Evolutionary conservation across 92 coral and sea anemone genomes (phyloP).

Genomic region (Hydrozoanthus gracilis): DNA sequence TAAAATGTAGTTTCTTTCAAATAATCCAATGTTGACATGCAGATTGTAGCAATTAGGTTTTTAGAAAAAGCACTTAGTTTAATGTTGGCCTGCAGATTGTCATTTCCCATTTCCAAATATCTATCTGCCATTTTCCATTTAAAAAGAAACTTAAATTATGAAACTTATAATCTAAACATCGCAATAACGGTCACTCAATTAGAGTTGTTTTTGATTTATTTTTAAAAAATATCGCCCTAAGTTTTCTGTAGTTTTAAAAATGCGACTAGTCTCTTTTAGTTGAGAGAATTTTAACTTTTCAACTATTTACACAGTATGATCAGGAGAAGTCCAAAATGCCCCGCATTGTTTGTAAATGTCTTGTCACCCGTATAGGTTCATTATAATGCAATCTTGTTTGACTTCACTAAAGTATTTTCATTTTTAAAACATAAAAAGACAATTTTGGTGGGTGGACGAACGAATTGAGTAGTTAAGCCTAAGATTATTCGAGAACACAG

Average conservation of each 20-base stretch:
- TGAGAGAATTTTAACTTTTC: constrained; percentile 3
- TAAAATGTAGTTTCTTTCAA: constrained; percentile 5
- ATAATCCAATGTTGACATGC: constrained; percentile 7
- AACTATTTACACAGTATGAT: constrained; percentile 6
- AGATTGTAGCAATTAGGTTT: constrained; percentile 6
- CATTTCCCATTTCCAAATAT: constrained; percentile 2
- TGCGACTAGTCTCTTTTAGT: no score
- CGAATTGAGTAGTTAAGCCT: background rate
- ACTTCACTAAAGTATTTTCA: constrained; percentile 6
- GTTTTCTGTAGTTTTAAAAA: no score
- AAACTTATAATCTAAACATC: constrained; percentile 5
- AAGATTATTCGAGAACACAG: no score
- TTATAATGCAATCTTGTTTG: constrained; percentile 6
- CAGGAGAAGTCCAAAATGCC: constrained; percentile 10
- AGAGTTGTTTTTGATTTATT: constrained; percentile 5
- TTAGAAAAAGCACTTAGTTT: background rate
- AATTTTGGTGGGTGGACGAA: background rate
- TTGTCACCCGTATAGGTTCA: constrained; percentile 9
- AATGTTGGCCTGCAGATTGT: constrained; percentile 5
- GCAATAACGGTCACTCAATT: constrained; percentile 8
- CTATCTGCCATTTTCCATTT: constrained; percentile 1
- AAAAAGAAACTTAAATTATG: constrained; percentile 1
- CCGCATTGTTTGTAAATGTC: constrained; percentile 8
- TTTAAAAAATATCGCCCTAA: constrained; percentile 1
- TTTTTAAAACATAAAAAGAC: constrained; percentile 4